These are phyloP conservation scores for Sebastes aleutianus DNA, from an alignment of 2,797 vertebrate species.

Conservation along the genomic window DNA sequence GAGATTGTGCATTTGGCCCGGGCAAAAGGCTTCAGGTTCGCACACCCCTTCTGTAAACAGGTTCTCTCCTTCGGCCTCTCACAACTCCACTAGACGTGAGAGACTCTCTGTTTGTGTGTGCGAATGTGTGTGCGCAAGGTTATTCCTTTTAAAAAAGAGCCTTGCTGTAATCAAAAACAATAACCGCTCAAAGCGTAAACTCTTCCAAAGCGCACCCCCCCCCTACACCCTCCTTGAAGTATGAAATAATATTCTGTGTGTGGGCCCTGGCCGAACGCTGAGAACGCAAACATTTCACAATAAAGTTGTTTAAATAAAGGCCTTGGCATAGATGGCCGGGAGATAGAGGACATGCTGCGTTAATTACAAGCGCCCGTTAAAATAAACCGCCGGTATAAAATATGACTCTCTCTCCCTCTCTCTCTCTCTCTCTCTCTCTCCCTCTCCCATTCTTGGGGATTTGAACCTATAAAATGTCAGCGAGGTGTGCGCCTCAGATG, in stretches of 20 bases:
- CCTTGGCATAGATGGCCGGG: slow-evolving; percentile 92
- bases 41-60: slow-evolving; percentile 81
- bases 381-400: slow-evolving; percentile 95
- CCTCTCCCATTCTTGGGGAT: slow-evolving; percentile 73
- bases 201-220: slow-evolving; percentile 81
- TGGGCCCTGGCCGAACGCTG: slow-evolving; percentile 92
- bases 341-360: slow-evolving; percentile 97
- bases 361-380: slow-evolving; percentile 97
- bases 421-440: neutral
- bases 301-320: slow-evolving; percentile 99
- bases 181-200: slow-evolving; percentile 91
- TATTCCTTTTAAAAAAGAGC: slow-evolving; percentile 82
- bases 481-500: slow-evolving; percentile 90
- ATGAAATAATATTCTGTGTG: slow-evolving; percentile 99
- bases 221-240: slow-evolving; percentile 78
- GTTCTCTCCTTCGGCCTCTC: slow-evolving; percentile 53
- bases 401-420: slow-evolving; percentile 70
- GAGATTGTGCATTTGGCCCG: slow-evolving; percentile 70
- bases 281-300: slow-evolving; percentile 99
- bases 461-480: slow-evolving; percentile 93
- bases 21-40: slow-evolving; percentile 71
- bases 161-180: slow-evolving; percentile 98
- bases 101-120: slow-evolving; percentile 13
- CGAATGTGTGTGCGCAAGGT: slow-evolving; percentile 34
- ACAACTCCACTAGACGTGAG: slow-evolving; percentile 31